Percentiles rank a stretch among this genome's conserved stretches.
phyloP scores from a whole-genome alignment of 2,113 vertebrate genomes.

The Phyllostomus discolor region DNA sequence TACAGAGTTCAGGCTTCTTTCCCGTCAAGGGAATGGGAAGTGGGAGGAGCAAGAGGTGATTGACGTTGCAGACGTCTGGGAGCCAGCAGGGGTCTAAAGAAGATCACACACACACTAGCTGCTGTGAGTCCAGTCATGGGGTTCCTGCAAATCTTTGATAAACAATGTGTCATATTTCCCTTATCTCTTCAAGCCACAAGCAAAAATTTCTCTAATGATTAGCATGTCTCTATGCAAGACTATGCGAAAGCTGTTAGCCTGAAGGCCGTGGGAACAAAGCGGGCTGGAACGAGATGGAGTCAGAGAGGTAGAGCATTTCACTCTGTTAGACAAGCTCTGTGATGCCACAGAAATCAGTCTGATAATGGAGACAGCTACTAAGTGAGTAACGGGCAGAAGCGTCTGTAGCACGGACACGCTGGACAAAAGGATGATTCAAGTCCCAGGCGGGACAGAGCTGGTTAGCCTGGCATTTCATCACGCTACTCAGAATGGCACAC shows the following conservation, averaged over 20 bases:
- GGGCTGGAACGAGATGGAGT: neutral
- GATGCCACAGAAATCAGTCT: neutral
- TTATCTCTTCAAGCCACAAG: neutral
- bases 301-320: neutral
- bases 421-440: neutral
- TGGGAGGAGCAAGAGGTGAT: neutral
- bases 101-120: neutral
- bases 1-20: no score
- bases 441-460: neutral
- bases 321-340: neutral
- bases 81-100: no score
- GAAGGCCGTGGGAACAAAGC: no score
- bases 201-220: neutral
- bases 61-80: neutral
- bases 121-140: neutral
- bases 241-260: neutral
- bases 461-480: neutral
- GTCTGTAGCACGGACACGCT: neutral
- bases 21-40: no score
- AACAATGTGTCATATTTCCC: neutral
- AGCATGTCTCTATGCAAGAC: neutral
- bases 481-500: neutral
- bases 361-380: no score
- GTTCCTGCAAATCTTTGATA: neutral
- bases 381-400: neutral